Base-by-base conservation (phyloP, 2,113 vertebrate species). In the Pantherophis guttatus region DNA sequence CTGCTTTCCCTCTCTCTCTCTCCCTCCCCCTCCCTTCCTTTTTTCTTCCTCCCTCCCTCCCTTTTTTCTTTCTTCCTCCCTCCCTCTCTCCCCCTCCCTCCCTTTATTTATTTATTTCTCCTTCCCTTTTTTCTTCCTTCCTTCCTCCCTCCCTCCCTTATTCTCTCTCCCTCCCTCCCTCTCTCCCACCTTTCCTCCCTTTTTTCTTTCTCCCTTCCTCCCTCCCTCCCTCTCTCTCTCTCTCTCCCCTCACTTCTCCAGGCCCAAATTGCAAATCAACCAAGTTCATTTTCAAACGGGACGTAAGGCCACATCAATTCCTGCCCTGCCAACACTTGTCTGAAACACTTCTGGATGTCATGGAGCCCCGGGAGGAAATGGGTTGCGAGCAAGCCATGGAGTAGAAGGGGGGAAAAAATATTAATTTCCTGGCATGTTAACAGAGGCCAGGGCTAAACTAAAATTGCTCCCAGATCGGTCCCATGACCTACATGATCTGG, bases 11-110 rank as follows among this genome's bases (percentile, higher is more conserved):
- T 10, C 9, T 48, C 48, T 48, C 48, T 48, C 48, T 48, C 48
- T 50, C 7, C 50, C 10, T 8, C 52, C 10, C 52, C 10, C 2
- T 53, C 52, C 10, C 52, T 11, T 1, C 8, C 52, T 11, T 52
- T 3, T 15, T 3, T 13, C 13, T 54, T 3, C 0, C 13, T 54
- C 12, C 0, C 3, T 15, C 54, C 3, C 3, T 15, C 3, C 0
- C 12, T 3, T 2, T 15, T 2, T 13, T 11, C 39, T 39, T 15
- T 13, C 54, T 54, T 11, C 13, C 53, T 54, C 54, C 54, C 13
- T 4, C 54, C 1, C 3, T 55, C 13, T 3, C 3, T 15, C 52
- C 9, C 0, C 52, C 52, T 11, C 52, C 53, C 53, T 53, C 53
- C 11, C 19, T 33, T 33, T 33, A 1, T 33, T 33, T n/a, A n/a